Evolutionary conservation across 2,797 vertebrate genomes (phyloP).

Genomic region (Rhyacichthys aspro): DNA sequence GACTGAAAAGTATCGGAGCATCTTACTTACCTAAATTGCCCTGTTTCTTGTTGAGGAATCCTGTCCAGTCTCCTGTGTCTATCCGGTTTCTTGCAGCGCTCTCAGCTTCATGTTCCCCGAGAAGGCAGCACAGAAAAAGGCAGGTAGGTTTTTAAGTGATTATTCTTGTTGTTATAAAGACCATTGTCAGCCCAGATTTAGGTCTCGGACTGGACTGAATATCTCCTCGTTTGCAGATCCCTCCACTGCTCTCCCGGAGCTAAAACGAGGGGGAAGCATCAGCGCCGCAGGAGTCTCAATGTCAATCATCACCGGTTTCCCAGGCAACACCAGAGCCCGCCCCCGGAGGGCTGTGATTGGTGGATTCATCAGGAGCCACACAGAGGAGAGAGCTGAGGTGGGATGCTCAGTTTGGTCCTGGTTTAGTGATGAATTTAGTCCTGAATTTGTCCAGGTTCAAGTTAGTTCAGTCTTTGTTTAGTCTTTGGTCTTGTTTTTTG

Average conservation of each 20-base stretch:
- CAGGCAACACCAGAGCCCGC: slow-evolving; percentile 67
- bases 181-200: background rate
- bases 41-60: slow-evolving; percentile 50
- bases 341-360: slow-evolving; percentile 66
- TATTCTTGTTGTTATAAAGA: slow-evolving; percentile 28
- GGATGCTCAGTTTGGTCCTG: too few relatives aligned
- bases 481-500: too few relatives aligned
- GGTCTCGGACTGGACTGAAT: slow-evolving; percentile 2
- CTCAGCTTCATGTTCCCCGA: slow-evolving; percentile 58
- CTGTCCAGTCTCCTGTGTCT: slow-evolving; percentile 40
- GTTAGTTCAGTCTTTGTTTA: too few relatives aligned
- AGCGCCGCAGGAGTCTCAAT: slow-evolving; percentile 72
- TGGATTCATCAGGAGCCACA: background rate
- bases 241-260: slow-evolving; percentile 57
- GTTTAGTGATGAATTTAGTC: too few relatives aligned
- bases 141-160: slow-evolving; percentile 52
- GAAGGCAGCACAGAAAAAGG: slow-evolving; percentile 27
- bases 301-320: slow-evolving; percentile 79
- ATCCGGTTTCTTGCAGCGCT: slow-evolving; percentile 58
- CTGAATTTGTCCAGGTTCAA: too few relatives aligned
- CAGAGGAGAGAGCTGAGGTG: too few relatives aligned
- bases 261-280: slow-evolving; percentile 56
- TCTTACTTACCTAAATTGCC: slow-evolving; percentile 67
- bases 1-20: slow-evolving; percentile 55
- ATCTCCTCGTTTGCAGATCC: slow-evolving; percentile 57